Conservation (phyloP, 1,140 invertebrate species). For the Diachasma alloeum region DNA sequence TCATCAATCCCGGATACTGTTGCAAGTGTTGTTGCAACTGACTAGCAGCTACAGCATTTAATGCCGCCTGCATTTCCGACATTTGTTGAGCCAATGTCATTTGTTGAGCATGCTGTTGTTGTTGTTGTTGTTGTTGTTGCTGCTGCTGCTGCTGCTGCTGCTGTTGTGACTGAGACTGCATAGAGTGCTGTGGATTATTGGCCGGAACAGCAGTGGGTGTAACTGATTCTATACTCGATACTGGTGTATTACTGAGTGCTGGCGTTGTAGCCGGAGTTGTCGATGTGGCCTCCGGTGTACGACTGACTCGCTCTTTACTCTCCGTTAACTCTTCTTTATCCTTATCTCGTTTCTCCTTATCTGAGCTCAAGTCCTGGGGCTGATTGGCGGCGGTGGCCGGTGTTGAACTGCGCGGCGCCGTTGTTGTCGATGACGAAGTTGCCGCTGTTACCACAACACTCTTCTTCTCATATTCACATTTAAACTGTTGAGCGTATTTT, state of each 20-base stretch:
- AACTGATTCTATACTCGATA: constrained; percentile 69
- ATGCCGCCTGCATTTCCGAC: constrained; percentile 84
- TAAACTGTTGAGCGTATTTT: constrained; percentile 90
- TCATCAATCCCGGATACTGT: constrained; percentile 64
- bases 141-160: constrained; percentile 13
- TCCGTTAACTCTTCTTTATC: constrained; percentile 67
- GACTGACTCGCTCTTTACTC: constrained; percentile 53
- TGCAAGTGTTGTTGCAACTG: constrained; percentile 86
- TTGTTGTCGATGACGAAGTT: constrained; percentile 68
- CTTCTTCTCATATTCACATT: constrained; percentile 85
- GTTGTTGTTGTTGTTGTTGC: not conserved
- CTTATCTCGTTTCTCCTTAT: constrained; percentile 65
- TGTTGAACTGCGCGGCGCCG: constrained; percentile 70
- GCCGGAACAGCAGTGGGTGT: constrained; percentile 62
- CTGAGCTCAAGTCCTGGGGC: constrained; percentile 53
- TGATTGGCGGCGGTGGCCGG: constrained; percentile 52
- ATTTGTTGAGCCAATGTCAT: constrained; percentile 79
- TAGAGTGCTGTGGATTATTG: constrained; percentile 62
- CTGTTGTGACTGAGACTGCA: constrained; percentile 25
- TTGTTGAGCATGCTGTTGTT: constrained; percentile 45
- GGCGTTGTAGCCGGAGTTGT: constrained; percentile 74
- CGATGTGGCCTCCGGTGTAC: constrained; percentile 66
- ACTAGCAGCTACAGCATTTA: constrained; percentile 82
- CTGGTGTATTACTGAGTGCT: constrained; percentile 67
- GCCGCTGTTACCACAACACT: constrained; percentile 73